Base-by-base conservation (phyloP, 1,140 invertebrate genomes). In the Eulimnadia texana region DNA sequence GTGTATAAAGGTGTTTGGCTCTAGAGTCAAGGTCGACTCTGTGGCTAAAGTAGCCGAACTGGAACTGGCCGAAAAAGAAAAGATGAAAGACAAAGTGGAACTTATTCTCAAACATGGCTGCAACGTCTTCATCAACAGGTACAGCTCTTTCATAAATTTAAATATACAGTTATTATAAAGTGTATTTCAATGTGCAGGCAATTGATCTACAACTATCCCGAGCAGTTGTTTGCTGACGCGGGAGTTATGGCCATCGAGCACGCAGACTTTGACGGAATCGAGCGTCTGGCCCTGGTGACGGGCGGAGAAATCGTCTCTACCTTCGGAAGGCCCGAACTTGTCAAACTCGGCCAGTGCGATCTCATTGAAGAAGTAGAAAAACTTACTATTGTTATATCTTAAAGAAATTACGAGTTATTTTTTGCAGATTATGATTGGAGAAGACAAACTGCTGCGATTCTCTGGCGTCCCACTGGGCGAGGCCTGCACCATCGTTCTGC, bases 211-310 rank as follows among this genome's bases (percentile, higher is more conserved):
- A 99, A 99, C 74, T 99, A 99, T 72, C 97, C 97, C 1, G 97
- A 99, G 73, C 97, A 99, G 76, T 74, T 99, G 58, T 99, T 99
- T 76, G 92, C 96, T 57, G 97, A 99, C 80, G 88, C 91, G 64
- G 88, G 90, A 62, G 82, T 99, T 0, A 99, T 99, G 96, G 94
- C 96, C 0, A 99, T 99, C 71, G 97, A 99, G 72, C 97, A 99
- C 76, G 96, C 97, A 10, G 97, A 99, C 73, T 99, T 99, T 74
- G 95, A 99, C 77, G 97, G 97, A 52, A 96, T 99, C 70, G 96
- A 99, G 73, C 80, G 95, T 65, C 76, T 99, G 20, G 93, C 94
- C 47, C 80, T 99, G 3, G 97, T 99, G 1, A 96, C 94, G 67
- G 95, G 93, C 62, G 95, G 93, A 61, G 97, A 99, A 78, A 99